Percentiles rank a stretch among this genome's conserved stretches.
phyloP scores from a whole-genome alignment of 2,888 invertebrate genomes.

The Melanchra persicariae region DNA sequence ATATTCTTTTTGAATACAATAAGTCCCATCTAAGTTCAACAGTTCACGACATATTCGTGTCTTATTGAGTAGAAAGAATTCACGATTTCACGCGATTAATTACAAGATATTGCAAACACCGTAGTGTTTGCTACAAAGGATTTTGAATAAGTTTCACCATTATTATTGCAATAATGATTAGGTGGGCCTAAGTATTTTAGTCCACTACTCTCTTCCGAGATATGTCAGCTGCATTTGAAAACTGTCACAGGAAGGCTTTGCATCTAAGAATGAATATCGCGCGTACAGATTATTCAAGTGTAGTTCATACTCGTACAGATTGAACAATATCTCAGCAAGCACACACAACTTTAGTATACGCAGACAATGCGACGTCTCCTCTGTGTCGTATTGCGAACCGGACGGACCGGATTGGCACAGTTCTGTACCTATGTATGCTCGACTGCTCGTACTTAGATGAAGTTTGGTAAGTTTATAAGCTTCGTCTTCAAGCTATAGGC shows the following conservation, averaged over 20 bases:
- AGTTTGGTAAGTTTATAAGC: not conserved
- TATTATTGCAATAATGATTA: too few species aligned
- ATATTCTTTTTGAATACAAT: too few species aligned
- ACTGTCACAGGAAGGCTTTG: too few species aligned
- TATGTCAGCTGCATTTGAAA: too few species aligned
- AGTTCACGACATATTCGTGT: too few species aligned
- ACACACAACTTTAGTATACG: not conserved
- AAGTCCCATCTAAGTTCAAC: too few species aligned
- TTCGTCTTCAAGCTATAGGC: not conserved
- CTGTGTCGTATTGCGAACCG: constrained; percentile 65
- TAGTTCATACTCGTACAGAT: not conserved
- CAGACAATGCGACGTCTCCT: constrained; percentile 66
- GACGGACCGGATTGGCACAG: constrained; percentile 67
- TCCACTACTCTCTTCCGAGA: not conserved
- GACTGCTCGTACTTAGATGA: constrained; percentile 1
- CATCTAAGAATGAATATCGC: too few species aligned
- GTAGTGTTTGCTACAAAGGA: not conserved
- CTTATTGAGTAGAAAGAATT: too few species aligned
- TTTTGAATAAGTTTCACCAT: not conserved
- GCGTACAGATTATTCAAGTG: not conserved
- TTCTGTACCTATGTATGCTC: constrained; percentile 14
- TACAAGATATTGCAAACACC: too few species aligned
- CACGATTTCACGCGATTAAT: too few species aligned
- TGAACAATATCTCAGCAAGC: constrained; percentile 6
- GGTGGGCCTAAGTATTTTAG: too few species aligned